Evolutionary conservation across 2,797 vertebrate species (phyloP).

Genomic region (Benthosema pterotum): DNA sequence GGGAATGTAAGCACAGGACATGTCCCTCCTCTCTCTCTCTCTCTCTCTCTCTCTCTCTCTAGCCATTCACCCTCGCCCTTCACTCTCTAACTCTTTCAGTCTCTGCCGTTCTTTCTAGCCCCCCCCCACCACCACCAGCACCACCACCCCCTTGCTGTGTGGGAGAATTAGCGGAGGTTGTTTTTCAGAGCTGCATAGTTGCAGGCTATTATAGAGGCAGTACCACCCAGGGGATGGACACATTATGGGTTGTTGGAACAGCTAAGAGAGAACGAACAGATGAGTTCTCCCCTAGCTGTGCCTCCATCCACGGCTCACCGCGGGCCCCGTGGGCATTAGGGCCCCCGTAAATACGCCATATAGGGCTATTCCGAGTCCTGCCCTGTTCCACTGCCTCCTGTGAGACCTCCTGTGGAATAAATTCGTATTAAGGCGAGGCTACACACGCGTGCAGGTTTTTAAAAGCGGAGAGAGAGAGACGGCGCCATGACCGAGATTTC

Average conservation of each 20-base stretch:
- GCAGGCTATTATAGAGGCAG: conserved; percentile 70
- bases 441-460: conserved; percentile 22
- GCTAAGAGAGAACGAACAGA: conserved; percentile 68
- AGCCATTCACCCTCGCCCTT: neutral
- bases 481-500: conserved; percentile 6
- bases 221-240: conserved; percentile 67
- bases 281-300: conserved; percentile 65
- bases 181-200: conserved; percentile 68
- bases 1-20: conserved; percentile 26
- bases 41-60: neutral
- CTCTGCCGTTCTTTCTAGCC: neutral
- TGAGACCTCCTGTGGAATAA: conserved; percentile 42
- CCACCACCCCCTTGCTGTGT: conserved; percentile 41
- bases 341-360: conserved; percentile 55
- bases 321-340: conserved; percentile 58
- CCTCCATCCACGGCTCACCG: conserved; percentile 57
- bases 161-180: conserved; percentile 69
- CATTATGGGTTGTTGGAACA: conserved; percentile 72
- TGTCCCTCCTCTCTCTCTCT: neutral
- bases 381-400: conserved; percentile 26
- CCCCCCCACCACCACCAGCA: too few relatives aligned
- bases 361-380: conserved; percentile 39
- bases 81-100: conserved; percentile 6
- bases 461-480: conserved; percentile 18
- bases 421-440: conserved; percentile 8